phyloP scores from a whole-genome alignment of 2,797 vertebrate species.

The Takifugu rubripes region DNA sequence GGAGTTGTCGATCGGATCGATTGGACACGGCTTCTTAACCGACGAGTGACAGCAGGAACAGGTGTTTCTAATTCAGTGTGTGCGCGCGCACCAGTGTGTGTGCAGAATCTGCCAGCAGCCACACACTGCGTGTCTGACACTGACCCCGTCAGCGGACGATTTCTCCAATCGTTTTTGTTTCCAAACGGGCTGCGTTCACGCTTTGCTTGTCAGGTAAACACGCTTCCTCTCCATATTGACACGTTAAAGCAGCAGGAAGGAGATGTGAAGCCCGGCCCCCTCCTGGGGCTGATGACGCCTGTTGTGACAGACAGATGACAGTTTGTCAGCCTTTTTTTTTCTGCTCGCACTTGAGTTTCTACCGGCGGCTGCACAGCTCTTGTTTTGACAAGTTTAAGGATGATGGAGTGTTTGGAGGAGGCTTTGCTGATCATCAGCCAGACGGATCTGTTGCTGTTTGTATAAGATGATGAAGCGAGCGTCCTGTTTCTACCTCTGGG shows the following conservation, averaged over 20 bases:
- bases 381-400: too few species aligned
- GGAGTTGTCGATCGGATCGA: too few species aligned
- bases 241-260: conserved; percentile 7
- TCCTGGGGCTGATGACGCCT: neutral
- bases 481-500: too few species aligned
- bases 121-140: conserved; percentile 10
- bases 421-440: too few species aligned
- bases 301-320: too few species aligned
- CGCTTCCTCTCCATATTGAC: neutral
- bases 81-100: conserved; percentile 9
- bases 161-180: neutral
- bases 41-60: conserved; percentile 13
- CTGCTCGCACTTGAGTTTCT: too few species aligned
- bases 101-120: conserved; percentile 16
- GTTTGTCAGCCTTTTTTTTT: too few species aligned
- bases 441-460: too few species aligned
- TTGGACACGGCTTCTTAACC: conserved; percentile 14
- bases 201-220: conserved; percentile 3
- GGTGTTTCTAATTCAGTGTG: conserved; percentile 16
- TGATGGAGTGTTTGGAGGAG: too few species aligned
- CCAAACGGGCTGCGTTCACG: neutral
- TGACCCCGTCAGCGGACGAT: neutral
- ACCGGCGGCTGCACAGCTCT: too few species aligned
- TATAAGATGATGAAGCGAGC: too few species aligned
- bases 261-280: neutral